phyloP scores from a whole-genome alignment of 2,888 invertebrate species.

The Anthoptus insignis region DNA sequence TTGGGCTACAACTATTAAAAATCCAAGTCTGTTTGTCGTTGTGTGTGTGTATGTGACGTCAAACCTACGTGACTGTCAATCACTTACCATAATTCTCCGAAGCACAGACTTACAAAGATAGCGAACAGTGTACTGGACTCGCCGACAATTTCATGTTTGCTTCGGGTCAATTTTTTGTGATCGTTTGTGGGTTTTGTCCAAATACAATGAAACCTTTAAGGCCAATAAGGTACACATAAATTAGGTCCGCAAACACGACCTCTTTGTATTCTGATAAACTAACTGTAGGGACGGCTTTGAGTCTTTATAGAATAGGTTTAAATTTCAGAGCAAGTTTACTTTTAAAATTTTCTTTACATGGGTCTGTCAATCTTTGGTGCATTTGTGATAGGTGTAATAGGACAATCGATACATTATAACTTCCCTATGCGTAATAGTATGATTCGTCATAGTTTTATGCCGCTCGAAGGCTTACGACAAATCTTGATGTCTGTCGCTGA shows the following conservation, averaged over 20 bases:
- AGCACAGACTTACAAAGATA: constrained; percentile 18
- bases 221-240: constrained; percentile 28
- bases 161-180: constrained; percentile 30
- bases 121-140: too few species aligned
- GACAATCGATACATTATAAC: too few species aligned
- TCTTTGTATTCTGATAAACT: constrained; percentile 27
- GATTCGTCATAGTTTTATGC: too few species aligned
- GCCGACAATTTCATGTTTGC: constrained; percentile 11
- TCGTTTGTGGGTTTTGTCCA: constrained; percentile 26
- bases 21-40: too few species aligned
- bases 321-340: constrained; percentile 1
- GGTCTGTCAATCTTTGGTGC: too few species aligned
- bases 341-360: neutral
- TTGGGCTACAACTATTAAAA: too few species aligned
- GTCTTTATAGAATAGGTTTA: constrained; percentile 7
- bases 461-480: too few species aligned
- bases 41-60: too few species aligned
- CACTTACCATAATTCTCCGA: constrained; percentile 14
- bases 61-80: constrained; percentile 11
- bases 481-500: too few species aligned
- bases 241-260: constrained; percentile 31
- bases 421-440: too few species aligned
- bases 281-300: too few species aligned
- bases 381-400: too few species aligned
- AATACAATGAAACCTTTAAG: constrained; percentile 44